A percentile compares a stretch with the other conserved stretches of the same genome.
Evolutionary conservation across 1,140 invertebrate species (phyloP).

Genomic region (Ephestia elutella): DNA sequence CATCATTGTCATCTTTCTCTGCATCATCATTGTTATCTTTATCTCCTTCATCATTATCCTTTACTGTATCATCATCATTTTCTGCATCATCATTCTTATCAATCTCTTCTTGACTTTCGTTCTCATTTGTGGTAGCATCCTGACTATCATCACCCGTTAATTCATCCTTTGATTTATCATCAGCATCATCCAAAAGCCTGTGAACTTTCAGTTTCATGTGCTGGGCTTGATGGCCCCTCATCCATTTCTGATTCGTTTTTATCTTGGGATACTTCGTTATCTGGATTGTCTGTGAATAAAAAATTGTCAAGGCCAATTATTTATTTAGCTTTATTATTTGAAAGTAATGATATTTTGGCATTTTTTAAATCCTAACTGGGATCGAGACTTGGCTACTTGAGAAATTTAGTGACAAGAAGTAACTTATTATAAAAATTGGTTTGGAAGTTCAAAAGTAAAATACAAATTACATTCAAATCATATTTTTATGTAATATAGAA

Average conservation of each 20-base stretch:
- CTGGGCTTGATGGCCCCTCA: neutral
- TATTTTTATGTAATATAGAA: too few species aligned
- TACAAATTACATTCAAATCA: too few species aligned
- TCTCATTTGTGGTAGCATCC: constrained; percentile 12
- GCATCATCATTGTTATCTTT: neutral
- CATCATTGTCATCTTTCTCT: constrained; percentile 27
- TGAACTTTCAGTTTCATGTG: neutral
- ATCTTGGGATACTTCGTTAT: neutral
- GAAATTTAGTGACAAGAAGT: too few species aligned
- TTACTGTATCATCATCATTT: neutral
- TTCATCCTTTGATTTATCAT: constrained; percentile 7
- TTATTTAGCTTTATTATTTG: too few species aligned
- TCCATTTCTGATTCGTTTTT: neutral
- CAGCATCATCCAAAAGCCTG: neutral
- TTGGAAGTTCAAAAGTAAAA: too few species aligned
- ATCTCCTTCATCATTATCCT: constrained; percentile 25
- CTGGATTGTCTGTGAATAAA: neutral
- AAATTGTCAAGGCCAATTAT: too few species aligned
- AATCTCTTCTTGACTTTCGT: constrained; percentile 23
- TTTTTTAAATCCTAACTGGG: too few species aligned
- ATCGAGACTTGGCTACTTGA: too few species aligned
- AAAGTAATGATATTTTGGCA: too few species aligned
- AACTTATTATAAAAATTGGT: too few species aligned
- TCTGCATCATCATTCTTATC: neutral
- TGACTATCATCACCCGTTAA: constrained; percentile 6